Evolutionary conservation across 2,888 invertebrate species (phyloP), one percentile per base, ranked within the genome.

Genomic region (Amphipyra berbera): DNA sequence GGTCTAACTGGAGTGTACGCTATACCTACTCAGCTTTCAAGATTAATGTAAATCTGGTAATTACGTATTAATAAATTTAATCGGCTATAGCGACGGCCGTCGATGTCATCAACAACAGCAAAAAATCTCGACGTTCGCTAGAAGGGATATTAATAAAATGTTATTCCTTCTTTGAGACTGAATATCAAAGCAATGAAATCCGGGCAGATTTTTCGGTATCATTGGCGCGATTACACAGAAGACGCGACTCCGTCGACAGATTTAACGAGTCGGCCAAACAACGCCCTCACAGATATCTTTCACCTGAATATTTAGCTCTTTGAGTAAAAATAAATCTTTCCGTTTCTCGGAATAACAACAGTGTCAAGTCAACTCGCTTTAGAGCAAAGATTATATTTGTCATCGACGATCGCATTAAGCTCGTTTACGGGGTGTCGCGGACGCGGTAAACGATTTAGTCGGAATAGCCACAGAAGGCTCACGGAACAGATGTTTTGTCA

Each of bases 251-350:
- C 61, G 93, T 76, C 86, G 94, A 94, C 88, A 92, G 93, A 94
- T 93, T 90, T 93, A 93, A 91, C 87, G 92, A 87, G 87, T 77
- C 85, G 78, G 78, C 86, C 87, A 90, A 91, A 91, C 92, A 91
- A 88, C 91, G 84, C 86, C 83, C 87, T 90, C 91, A 89, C 89
- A 89, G 93, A 93, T 86, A 93, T 94, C 92, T 93, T 92, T 93
- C 94, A 94, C 94, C 94, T 94, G 94, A 93, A 90, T 92, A 92
- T 93, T 94, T 92, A 93, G 93, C 89, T 91, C 92, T 93, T 93
- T 90, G 92, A 90, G 89, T 92, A 92, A 94, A 94, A 94, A 94
- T 94, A 94, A 93, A 92, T 92, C 90, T 88, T 88, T 87, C 87
- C 86, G 87, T 87, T 94, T 94, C 94, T 92, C 85, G 82, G 94